Evolutionary conservation across 2,113 vertebrate species (phyloP), one percentile per base, ranked within the genome.

Genomic region (Trichechus manatus): DNA sequence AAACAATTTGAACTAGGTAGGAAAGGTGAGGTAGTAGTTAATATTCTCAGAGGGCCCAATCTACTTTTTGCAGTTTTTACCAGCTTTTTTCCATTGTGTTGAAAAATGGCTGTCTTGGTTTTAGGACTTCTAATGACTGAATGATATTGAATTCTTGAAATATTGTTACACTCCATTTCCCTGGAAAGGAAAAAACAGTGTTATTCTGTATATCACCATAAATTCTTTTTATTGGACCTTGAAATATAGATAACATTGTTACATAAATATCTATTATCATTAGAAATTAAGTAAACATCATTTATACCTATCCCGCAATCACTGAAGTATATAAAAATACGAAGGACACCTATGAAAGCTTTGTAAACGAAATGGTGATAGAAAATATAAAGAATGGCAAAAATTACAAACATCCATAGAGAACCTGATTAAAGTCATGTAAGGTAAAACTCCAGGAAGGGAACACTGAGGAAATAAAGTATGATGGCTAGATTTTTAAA

Each of bases 101-200:
- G 79, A 94, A 98, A 97, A 96, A 93, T 23, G 63, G 79, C 83
- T 27, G 86, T 97, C 97, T 89, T 97, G 36, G 92, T 98, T 11
- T 98, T 93, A n/a, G 98, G 97, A 85, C 98, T 98, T 98, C 98
- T 99, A 59, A 97, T 96, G 0, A 98, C 96, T 5, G 95, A 66
- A 97, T 97, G 77, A 98, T 95, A 75, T 23, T 68, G 89, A 87
- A 82, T 98, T 95, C 95, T 95, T 80, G 88, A 94, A 94, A 79
- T 93, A 74, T 4, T 94, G 59, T 84, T 93, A 83, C 4, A 85
- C 31, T 93, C 97, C 93, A 93, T 97, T 97, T 95, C n/a, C 61
- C 98, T 98, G 95, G 96, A 89, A 97, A 95, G 81, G 31, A 95
- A 96, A 96, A 94, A 64, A 87, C 93, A 74, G 25, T 79, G 59